phyloP scores from a whole-genome alignment of 2,113 vertebrate genomes.

The Paracanthobrama guichenoti region DNA sequence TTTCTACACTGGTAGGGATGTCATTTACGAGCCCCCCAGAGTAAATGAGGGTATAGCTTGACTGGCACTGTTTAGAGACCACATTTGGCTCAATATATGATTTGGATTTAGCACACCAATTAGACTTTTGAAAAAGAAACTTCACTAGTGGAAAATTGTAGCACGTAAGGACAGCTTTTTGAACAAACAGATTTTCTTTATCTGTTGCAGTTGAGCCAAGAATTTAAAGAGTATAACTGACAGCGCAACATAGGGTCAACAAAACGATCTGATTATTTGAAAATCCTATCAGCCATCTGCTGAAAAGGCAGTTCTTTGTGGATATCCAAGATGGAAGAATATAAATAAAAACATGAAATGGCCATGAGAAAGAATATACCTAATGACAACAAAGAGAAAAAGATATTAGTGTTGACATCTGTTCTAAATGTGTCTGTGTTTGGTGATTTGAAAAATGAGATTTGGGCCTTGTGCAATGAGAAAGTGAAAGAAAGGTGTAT shows the following conservation, averaged over 20 bases:
- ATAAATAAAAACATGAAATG: background rate
- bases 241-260: background rate
- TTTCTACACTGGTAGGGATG: constrained; percentile 49
- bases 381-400: background rate
- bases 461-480: background rate
- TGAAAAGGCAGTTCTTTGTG: background rate
- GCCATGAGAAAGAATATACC: background rate
- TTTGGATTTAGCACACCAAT: constrained; percentile 51
- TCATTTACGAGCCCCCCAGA: constrained; percentile 55
- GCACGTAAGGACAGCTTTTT: background rate
- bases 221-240: background rate
- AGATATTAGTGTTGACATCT: constrained; percentile 18
- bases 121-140: constrained; percentile 44
- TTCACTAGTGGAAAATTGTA: constrained; percentile 1
- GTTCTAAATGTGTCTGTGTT: constrained; percentile 4
- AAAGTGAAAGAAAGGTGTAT: background rate
- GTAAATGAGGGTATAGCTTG: constrained; percentile 56
- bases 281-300: background rate
- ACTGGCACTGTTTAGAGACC: constrained; percentile 47
- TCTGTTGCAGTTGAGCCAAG: background rate
- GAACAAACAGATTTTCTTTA: background rate
- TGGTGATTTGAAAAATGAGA: constrained; percentile 29
- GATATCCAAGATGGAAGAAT: background rate
- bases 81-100: constrained; percentile 2
- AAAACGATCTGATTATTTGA: background rate